Evolutionary conservation across 2,113 vertebrate genomes (phyloP).

Genomic region (Nerophis lumbriciformis): DNA sequence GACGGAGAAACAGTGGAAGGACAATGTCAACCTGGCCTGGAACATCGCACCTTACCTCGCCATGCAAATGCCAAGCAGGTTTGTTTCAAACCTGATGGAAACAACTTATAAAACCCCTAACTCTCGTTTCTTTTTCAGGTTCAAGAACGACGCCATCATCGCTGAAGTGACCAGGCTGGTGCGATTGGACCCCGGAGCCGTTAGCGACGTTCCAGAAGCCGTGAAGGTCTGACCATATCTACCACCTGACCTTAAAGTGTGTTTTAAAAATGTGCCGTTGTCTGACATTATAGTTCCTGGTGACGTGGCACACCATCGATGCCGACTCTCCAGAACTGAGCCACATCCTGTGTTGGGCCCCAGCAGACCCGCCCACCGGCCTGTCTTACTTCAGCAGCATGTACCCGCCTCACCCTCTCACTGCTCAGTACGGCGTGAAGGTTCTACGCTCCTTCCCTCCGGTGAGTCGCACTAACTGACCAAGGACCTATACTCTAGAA

Average conservation of each 20-base stretch:
- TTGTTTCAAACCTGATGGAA: no score
- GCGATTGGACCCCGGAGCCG: conserved; percentile 89
- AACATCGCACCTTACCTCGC: conserved; percentile 92
- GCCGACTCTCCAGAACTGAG: conserved; percentile 96
- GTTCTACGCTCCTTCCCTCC: conserved; percentile 97
- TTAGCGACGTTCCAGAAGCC: conserved; percentile 91
- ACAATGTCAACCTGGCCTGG: conserved; percentile 97
- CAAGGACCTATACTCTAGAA: no score
- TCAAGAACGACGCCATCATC: conserved; percentile 96
- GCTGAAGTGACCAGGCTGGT: conserved; percentile 93
- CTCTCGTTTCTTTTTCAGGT: conserved; percentile 67
- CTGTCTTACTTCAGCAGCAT: conserved; percentile 98
- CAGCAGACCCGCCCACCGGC: conserved; percentile 91
- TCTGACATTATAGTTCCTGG: conserved; percentile 78
- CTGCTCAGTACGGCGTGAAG: conserved; percentile 95
- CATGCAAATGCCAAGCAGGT: conserved; percentile 82
- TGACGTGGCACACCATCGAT: conserved; percentile 97
- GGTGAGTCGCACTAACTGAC: conserved; percentile 63
- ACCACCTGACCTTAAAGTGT: not conserved
- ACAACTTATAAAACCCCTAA: no score
- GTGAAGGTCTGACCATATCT: conserved; percentile 78
- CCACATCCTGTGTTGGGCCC: conserved; percentile 94
- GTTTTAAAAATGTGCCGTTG: not conserved
- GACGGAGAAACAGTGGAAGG: conserved; percentile 98
- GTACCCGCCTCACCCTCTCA: conserved; percentile 96